Percentiles rank a stretch among this genome's conserved stretches.
These are phyloP conservation scores for Oryctolagus cuniculus DNA, from an alignment of 2,113 vertebrate genomes.

Conservation along the genomic window DNA sequence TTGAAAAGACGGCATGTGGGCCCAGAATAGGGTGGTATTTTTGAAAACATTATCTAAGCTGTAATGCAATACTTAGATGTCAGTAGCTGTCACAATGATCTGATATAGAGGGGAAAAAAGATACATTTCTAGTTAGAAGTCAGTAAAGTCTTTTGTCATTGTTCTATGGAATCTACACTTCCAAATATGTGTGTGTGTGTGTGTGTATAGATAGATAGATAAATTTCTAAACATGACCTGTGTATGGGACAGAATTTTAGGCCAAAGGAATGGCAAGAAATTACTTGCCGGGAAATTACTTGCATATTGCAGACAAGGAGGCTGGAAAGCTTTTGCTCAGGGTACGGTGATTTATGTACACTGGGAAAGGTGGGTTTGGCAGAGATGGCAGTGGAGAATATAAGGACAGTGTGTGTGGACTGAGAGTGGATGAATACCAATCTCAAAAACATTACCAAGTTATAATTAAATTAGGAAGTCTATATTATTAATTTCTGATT, in stretches of 20 bases:
- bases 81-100: neutral
- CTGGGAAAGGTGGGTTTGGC: neutral
- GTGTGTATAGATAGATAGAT: too few species aligned
- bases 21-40: neutral
- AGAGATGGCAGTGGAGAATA: neutral
- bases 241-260: neutral
- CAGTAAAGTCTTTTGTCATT: neutral
- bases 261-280: neutral
- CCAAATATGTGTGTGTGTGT: too few species aligned
- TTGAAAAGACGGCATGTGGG: neutral
- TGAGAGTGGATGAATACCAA: neutral
- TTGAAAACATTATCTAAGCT: neutral
- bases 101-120: neutral
- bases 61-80: neutral
- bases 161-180: neutral
- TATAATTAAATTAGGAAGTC: neutral
- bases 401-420: too few species aligned
- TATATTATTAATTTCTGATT: slow-evolving; percentile 40
- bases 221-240: neutral
- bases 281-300: neutral
- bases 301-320: neutral
- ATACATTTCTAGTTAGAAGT: neutral
- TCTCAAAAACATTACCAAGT: neutral
- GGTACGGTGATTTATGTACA: neutral
- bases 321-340: neutral